Percentiles rank a stretch among this genome's conserved stretches.
These are phyloP conservation scores for Hormaphis cornu DNA, from an alignment of 1,140 invertebrate species.

Conservation along the genomic window DNA sequence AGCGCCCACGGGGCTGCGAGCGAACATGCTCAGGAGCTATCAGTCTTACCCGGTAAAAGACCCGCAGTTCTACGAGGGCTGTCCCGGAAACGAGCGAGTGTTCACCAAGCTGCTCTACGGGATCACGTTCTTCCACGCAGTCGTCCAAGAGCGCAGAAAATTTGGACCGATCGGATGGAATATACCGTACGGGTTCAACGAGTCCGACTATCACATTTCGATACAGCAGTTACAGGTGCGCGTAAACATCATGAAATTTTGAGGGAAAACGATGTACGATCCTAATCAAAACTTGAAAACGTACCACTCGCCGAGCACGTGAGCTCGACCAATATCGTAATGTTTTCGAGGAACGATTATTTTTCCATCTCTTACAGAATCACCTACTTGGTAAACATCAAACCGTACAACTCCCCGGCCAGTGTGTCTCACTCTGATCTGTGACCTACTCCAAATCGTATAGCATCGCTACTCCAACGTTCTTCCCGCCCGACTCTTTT, in stretches of 20 bases:
- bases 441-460: too few relatives aligned
- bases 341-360: too few relatives aligned
- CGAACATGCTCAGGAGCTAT: conserved; percentile 76
- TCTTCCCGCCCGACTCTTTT: too few relatives aligned
- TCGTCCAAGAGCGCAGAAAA: conserved; percentile 72
- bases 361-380: too few relatives aligned
- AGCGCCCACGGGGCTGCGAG: conserved; percentile 74
- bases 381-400: too few relatives aligned
- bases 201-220: conserved; percentile 87
- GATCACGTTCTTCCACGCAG: conserved; percentile 87
- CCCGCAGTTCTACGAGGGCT: conserved; percentile 54
- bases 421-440: too few relatives aligned
- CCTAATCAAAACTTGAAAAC: too few relatives aligned
- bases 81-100: conserved; percentile 54
- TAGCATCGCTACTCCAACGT: too few relatives aligned
- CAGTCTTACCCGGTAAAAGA: conserved; percentile 67
- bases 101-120: conserved; percentile 79
- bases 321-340: too few relatives aligned
- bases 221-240: conserved; percentile 77
- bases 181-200: conserved; percentile 88
- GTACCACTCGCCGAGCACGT: too few relatives aligned
- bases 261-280: too few relatives aligned
- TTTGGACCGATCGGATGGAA: conserved; percentile 93
- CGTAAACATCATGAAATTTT: conserved; percentile 44
- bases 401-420: too few relatives aligned